A percentile compares a stretch with the other conserved stretches of the same genome.
Evolutionary conservation across 2,797 vertebrate genomes (phyloP).

Genomic region (Limnodromus scolopaceus): DNA sequence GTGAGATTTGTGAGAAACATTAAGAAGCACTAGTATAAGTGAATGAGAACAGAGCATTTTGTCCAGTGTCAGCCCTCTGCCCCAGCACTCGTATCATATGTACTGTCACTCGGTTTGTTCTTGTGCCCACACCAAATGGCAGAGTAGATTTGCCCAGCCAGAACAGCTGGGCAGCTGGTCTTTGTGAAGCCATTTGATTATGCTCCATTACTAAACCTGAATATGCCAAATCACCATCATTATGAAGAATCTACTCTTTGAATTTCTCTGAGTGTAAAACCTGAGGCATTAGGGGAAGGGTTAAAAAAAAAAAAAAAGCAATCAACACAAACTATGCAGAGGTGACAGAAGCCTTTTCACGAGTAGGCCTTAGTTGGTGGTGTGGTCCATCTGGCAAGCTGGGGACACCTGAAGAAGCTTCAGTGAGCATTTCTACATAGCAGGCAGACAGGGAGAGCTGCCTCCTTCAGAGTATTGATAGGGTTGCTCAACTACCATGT

Average conservation of each 20-base stretch:
- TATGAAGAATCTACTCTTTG: neutral
- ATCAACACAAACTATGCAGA: neutral
- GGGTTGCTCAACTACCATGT: neutral
- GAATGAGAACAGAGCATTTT: neutral
- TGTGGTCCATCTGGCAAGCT: neutral
- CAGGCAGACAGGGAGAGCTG: neutral
- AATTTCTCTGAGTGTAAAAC: neutral
- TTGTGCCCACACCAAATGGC: neutral
- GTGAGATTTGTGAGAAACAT: neutral
- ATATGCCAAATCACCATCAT: neutral
- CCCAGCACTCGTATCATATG: neutral
- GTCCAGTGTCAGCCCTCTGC: neutral
- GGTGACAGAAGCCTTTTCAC: neutral
- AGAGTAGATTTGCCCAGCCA: neutral
- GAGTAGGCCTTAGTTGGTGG: neutral
- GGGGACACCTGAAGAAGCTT: neutral
- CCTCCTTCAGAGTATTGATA: neutral
- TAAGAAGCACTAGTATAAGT: neutral
- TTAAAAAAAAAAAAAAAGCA: neutral
- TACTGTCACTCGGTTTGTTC: neutral
- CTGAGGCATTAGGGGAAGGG: neutral
- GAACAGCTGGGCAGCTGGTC: neutral
- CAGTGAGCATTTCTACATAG: neutral
- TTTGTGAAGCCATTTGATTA: neutral
- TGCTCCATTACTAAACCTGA: neutral